Evolutionary conservation across 2,888 invertebrate species (phyloP).

Genomic region (Crematogaster levior): DNA sequence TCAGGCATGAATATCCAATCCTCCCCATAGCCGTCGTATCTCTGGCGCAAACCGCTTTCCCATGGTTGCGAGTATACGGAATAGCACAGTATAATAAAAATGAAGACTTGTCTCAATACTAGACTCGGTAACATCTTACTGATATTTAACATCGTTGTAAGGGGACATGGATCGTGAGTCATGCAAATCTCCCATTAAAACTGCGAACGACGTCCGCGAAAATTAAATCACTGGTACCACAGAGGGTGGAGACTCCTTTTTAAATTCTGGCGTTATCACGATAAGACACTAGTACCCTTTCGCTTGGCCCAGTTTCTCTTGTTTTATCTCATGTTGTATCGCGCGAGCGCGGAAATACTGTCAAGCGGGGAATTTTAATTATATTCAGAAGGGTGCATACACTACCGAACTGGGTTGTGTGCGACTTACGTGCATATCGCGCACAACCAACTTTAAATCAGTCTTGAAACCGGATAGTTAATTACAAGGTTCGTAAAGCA

Average conservation of each 20-base stretch:
- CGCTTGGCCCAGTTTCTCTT: constrained; percentile 74
- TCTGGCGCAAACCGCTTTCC: constrained; percentile 78
- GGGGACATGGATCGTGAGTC: neutral
- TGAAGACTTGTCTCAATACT: neutral
- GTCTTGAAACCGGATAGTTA: constrained; percentile 26
- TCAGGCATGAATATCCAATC: constrained; percentile 85
- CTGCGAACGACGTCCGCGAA: neutral
- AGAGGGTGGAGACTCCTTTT: constrained; percentile 61
- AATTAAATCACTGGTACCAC: constrained; percentile 11
- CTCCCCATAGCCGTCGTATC: constrained; percentile 83
- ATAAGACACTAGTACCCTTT: constrained; percentile 63
- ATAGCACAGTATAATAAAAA: constrained; percentile 11
- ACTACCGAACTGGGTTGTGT: constrained; percentile 62
- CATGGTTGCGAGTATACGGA: constrained; percentile 50
- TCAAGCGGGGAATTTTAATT: constrained; percentile 74
- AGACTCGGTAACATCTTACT: constrained; percentile 18
- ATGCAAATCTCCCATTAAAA: neutral
- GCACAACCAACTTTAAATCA: constrained; percentile 11
- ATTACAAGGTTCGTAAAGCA: constrained; percentile 16
- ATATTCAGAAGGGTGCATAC: constrained; percentile 65
- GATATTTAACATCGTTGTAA: neutral
- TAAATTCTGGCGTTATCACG: constrained; percentile 75
- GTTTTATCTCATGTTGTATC: constrained; percentile 78
- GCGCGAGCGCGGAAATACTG: constrained; percentile 79
- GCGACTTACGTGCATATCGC: constrained; percentile 63